Base-by-base conservation (phyloP, 64 coral and sea anemone species). In the Cladopsammia gracilis region DNA sequence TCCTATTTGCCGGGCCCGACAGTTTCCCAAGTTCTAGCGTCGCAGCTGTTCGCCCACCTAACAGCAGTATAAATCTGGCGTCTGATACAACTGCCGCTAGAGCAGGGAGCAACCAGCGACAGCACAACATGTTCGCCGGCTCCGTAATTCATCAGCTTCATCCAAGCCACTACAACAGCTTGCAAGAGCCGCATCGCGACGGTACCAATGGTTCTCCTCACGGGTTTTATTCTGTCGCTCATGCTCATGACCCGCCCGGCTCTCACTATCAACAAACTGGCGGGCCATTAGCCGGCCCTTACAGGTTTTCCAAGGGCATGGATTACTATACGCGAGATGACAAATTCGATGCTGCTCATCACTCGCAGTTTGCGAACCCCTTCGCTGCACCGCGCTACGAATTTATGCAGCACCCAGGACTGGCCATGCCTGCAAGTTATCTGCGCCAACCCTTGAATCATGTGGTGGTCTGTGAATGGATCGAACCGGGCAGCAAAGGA, bases 381-480 rank as follows among this genome's bases (percentile, higher is more conserved):
- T 98, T 98, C 71, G 96, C 61, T 64, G 77, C 96, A 19, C 96
- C 96, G 60, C 80, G 96, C n/a, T 98, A 94, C 67, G 96, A 98
- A 43, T 98, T 91, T 18, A 91, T 98, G 88, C 92, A 90, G 22
- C 96, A 98, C 66, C 88, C 96, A 73, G 96, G 96, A 53, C 83
- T 98, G 6, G 87, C 92, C 62, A 93, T 98, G 51, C 96, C 96
- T 24, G 90, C 90, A 34, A 94, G 96, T 88, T 98, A 91, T 67
- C 96, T 98, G 53, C 92, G 96, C 51, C 96, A 98, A 48, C 96
- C 96, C 25, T 71, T 98, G 75, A 98, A 83, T 69, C 96, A 98
- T 91, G 96, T 98, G 86, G 96, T 98, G 24, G 90, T 93, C 11
- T 98, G 96, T 59, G 96, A 98, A 60, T 98, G 96, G 96, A 98